These are phyloP conservation scores for Napeogenes inachia DNA, from an alignment of 2,888 invertebrate species.

Conservation along the genomic window DNA sequence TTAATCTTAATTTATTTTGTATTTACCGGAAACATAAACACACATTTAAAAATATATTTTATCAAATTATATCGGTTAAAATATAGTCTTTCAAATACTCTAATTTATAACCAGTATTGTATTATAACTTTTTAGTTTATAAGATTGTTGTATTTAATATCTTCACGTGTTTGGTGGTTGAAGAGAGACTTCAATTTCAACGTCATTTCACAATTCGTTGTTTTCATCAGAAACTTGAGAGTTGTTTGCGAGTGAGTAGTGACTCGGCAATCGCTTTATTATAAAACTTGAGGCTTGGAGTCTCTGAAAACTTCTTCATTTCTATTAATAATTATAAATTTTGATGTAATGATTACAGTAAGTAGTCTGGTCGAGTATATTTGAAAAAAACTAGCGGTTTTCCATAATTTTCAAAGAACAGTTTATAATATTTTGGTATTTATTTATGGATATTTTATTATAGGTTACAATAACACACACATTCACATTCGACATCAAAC, in stretches of 20 bases:
- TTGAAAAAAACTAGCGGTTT: too few species aligned
- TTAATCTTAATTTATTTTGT: too few species aligned
- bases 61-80: too few species aligned
- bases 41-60: too few species aligned
- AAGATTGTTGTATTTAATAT: neutral
- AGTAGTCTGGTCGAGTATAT: too few species aligned
- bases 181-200: neutral
- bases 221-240: neutral
- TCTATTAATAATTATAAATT: neutral
- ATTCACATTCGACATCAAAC: neutral
- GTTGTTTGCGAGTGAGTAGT: neutral
- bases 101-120: too few species aligned
- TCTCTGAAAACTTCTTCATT: neutral
- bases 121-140: too few species aligned
- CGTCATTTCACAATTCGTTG: neutral
- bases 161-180: neutral
- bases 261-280: neutral
- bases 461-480: neutral
- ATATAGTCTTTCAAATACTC: too few species aligned
- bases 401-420: too few species aligned
- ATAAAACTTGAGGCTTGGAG: neutral
- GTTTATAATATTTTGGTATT: neutral
- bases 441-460: neutral
- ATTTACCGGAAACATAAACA: too few species aligned
- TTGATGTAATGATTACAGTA: too few species aligned